A percentile compares a stretch with the other conserved stretches of the same genome.
Conservation (phyloP, 2,113 vertebrate genomes). For the Columba livia region DNA sequence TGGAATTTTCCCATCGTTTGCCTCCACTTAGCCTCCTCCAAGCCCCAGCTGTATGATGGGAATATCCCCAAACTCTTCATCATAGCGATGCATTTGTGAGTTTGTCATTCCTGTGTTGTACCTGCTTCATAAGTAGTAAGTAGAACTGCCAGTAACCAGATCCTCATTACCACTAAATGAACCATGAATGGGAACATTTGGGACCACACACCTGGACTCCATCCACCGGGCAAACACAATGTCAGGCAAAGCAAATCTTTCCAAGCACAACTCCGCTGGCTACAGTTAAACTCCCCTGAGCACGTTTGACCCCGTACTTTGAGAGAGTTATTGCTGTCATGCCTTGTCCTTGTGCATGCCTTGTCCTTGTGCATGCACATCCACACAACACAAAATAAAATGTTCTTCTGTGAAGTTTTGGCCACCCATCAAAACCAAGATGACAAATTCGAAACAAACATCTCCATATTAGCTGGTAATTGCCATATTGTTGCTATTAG, state of each 20-base stretch:
- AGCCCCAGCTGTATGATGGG: background rate
- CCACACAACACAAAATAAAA: slow-evolving; percentile 47
- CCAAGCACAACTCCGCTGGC: background rate
- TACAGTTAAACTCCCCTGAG: background rate
- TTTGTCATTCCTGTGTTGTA: background rate
- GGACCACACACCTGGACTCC: background rate
- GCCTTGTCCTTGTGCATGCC: background rate
- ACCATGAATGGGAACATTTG: background rate
- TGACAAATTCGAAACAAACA: slow-evolving; percentile 50
- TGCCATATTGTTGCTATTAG: slow-evolving; percentile 52
- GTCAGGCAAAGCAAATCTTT: background rate
- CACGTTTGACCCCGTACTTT: background rate
- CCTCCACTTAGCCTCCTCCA: background rate
- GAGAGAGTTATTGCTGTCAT: background rate
- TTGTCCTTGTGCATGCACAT: background rate
- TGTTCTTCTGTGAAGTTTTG: slow-evolving; percentile 39
- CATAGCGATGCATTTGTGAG: background rate
- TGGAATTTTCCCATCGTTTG: background rate
- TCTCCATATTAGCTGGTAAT: slow-evolving; percentile 54
- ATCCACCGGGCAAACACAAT: background rate
- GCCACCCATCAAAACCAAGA: slow-evolving; percentile 46
- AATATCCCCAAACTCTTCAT: background rate
- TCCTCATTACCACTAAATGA: background rate
- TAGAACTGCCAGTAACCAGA: background rate
- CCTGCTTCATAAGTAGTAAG: background rate